Evolutionary conservation across 2,113 vertebrate species (phyloP).

Genomic region (Phaetusa simplex): DNA sequence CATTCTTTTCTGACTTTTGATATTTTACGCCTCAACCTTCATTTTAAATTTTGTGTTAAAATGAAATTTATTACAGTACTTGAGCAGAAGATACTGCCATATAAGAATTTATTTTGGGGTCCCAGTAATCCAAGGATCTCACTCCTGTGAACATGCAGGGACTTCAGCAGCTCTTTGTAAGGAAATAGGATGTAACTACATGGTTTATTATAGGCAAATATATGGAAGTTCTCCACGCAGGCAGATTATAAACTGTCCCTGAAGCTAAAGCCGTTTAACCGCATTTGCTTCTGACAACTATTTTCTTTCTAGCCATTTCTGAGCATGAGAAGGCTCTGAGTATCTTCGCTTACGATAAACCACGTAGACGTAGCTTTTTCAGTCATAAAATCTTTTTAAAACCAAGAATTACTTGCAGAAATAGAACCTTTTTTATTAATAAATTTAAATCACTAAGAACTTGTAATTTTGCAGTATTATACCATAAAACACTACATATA

Average conservation of each 20-base stretch:
- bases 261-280: neutral
- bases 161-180: neutral
- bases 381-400: neutral
- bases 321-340: neutral
- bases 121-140: neutral
- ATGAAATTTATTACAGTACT: neutral
- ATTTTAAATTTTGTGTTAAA: neutral
- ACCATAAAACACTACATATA: accelerated
- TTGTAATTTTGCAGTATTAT: neutral
- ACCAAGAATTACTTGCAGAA: neutral
- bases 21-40: neutral
- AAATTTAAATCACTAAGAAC: neutral
- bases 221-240: neutral
- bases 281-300: neutral
- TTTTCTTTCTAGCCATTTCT: neutral
- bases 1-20: neutral
- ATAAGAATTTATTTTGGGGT: neutral
- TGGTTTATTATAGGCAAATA: neutral
- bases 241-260: neutral
- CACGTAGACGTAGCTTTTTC: neutral
- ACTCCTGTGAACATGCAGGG: neutral
- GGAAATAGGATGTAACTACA: neutral
- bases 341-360: neutral
- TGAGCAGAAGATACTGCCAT: neutral
- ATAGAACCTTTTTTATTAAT: neutral